These are phyloP conservation scores for Lordiphosa mommai DNA, from an alignment of 1,140 invertebrate genomes.

Conservation along the genomic window DNA sequence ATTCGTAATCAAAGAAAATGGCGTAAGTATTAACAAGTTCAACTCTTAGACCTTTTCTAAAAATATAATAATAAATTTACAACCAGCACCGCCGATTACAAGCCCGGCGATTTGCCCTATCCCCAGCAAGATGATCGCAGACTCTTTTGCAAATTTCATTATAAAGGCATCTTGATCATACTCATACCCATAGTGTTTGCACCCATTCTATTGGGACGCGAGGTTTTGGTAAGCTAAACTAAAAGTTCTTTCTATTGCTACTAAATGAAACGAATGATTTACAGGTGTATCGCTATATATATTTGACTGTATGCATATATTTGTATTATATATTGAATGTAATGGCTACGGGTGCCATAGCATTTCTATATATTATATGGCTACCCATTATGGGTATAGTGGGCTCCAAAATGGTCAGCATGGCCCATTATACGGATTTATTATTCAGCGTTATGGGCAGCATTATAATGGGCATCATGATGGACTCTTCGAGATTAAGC, in stretches of 20 bases:
- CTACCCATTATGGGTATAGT: slow-evolving; percentile 31
- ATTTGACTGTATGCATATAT: slow-evolving; percentile 23
- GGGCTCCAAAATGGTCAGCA: slow-evolving; percentile 7
- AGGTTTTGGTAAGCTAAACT: slow-evolving; percentile 25
- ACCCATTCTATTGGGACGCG: slow-evolving; percentile 22
- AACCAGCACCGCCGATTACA: slow-evolving; percentile 25
- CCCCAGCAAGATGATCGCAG: slow-evolving; percentile 33
- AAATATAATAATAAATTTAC: too few species aligned
- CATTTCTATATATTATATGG: slow-evolving; percentile 41
- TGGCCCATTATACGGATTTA: slow-evolving; percentile 27
- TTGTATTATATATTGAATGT: slow-evolving; percentile 44
- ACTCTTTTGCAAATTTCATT: slow-evolving; percentile 44
- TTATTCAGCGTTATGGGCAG: slow-evolving; percentile 23
- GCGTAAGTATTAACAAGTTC: too few species aligned
- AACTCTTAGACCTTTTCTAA: too few species aligned
- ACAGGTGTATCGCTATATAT: slow-evolving; percentile 34
- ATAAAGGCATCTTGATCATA: slow-evolving; percentile 42
- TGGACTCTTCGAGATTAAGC: slow-evolving; percentile 41
- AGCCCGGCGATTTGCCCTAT: slow-evolving; percentile 23
- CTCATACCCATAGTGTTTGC: slow-evolving; percentile 24
- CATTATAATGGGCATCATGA: slow-evolving; percentile 28
- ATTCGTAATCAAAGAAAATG: too few species aligned
- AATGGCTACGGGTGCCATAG: slow-evolving; percentile 30
- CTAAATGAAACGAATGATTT: neutral
- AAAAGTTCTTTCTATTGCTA: rapidly evolving